Evolutionary conservation across 2,888 invertebrate species (phyloP).

Genomic region (Sphaerophoria taeniata): DNA sequence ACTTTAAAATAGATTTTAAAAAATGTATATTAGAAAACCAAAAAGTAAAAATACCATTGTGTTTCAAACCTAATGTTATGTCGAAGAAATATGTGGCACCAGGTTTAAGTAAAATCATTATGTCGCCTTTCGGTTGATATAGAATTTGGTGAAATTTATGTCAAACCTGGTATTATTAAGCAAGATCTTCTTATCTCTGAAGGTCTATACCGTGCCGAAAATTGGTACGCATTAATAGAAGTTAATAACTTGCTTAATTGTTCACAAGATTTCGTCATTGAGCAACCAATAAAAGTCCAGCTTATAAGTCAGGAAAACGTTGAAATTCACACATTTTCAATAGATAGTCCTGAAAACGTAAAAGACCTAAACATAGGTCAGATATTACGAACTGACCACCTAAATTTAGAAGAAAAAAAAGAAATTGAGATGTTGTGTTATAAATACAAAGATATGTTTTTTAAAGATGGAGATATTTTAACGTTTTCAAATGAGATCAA

Average conservation of each 20-base stretch:
- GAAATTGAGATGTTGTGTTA: too few relatives aligned
- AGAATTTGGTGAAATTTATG: conserved; percentile 7
- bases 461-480: too few relatives aligned
- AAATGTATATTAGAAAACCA: conserved; percentile 1
- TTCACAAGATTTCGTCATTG: not conserved
- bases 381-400: too few relatives aligned
- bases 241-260: conserved; percentile 1
- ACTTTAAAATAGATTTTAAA: conserved; percentile 17
- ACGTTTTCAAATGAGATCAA: too few relatives aligned
- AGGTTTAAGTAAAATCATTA: conserved; percentile 9
- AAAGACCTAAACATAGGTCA: too few relatives aligned
- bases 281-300: too few relatives aligned
- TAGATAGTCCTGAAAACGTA: too few relatives aligned
- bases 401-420: too few relatives aligned
- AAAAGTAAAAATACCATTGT: conserved; percentile 6
- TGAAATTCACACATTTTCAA: too few relatives aligned
- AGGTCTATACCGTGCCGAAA: conserved; percentile 15
- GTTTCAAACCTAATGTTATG: conserved; percentile 34
- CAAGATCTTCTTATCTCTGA: conserved; percentile 10
- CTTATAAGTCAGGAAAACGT: too few relatives aligned
- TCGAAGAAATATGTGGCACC: conserved; percentile 10
- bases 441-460: too few relatives aligned
- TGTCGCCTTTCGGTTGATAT: conserved; percentile 7
- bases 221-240: conserved; percentile 22
- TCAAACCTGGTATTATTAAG: not conserved